phyloP scores from a whole-genome alignment of 2,797 vertebrate species.

The Tauraco hartlaubi region DNA sequence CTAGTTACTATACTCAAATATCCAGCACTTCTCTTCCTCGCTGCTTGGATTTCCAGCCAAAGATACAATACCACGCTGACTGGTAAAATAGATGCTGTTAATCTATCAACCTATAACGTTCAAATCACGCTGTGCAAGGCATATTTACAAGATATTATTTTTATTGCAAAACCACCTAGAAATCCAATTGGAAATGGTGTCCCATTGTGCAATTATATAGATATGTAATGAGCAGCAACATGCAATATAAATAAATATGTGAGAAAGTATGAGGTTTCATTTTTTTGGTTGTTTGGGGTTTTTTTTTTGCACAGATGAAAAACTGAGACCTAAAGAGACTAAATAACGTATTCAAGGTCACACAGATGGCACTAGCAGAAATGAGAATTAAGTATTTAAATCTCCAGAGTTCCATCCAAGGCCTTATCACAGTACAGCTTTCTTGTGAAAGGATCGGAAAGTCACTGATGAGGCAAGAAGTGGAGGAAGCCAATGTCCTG shows the following conservation, averaged over 20 bases:
- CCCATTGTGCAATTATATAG: background rate
- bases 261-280: background rate
- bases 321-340: background rate
- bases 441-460: background rate
- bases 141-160: background rate
- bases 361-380: background rate
- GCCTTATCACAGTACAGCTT: background rate
- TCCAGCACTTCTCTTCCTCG: background rate
- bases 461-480: background rate
- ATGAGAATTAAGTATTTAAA: background rate
- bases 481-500: background rate
- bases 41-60: slow-evolving; percentile 9
- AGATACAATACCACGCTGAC: background rate
- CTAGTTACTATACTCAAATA: background rate
- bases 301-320: background rate
- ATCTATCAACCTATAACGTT: background rate
- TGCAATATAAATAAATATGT: background rate
- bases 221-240: background rate
- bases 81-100: background rate
- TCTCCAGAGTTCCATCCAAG: background rate
- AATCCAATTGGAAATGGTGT: background rate
- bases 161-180: background rate
- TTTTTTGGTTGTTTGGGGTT: too few species aligned
- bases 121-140: background rate
- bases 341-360: background rate